Evolutionary conservation across 2,113 vertebrate species (phyloP), one percentile per base, ranked within the genome.

Genomic region (Calyptomena viridis): DNA sequence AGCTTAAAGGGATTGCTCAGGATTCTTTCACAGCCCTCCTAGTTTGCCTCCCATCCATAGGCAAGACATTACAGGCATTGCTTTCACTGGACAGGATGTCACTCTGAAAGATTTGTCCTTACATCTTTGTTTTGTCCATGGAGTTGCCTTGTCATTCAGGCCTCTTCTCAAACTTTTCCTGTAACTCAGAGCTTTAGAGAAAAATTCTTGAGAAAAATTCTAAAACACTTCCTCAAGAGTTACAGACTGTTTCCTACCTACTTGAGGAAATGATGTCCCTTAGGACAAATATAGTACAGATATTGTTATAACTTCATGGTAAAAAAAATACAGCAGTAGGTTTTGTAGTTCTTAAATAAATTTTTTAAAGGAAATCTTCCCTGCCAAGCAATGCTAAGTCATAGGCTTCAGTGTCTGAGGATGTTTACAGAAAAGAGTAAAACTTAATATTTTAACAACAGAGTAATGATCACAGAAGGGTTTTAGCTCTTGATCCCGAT

Each of bases 161-260:
- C n/a, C 11, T 78, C 53, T 82, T 89, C 56, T 86, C 59, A 69
- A 69, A 73, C 33, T 55, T 81, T 94, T 93, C 84, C 60, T 71
- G 42, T 91, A 91, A 79, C 39, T 93, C 27, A 91, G 74, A 72
- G 33, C 53, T 90, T 94, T 93, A 82, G n/a, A n/a, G n/a, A n/a
- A n/a, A n/a, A n/a, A 85, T 94, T 67, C 47, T 85, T 60, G 9
- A 44, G 42, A 78, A 52, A 80, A 74, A 53, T 89, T 81, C 89
- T 87, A 72, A 59, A 73, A 87, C 19, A 63, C 47, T 84, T 91
- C 77, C 81, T 96, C 52, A 87, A 47, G 73, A 63, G 20, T 66
- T 89, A 53, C 31, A 27, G 68, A 58, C 42, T 71, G 19, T 76
- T 15, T 11, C 92, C 15, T 50, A 74, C n/a, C 83, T 76, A 64